These are phyloP conservation scores for Centruroides vittatus DNA, from an alignment of 1,140 invertebrate species.

Conservation along the genomic window DNA sequence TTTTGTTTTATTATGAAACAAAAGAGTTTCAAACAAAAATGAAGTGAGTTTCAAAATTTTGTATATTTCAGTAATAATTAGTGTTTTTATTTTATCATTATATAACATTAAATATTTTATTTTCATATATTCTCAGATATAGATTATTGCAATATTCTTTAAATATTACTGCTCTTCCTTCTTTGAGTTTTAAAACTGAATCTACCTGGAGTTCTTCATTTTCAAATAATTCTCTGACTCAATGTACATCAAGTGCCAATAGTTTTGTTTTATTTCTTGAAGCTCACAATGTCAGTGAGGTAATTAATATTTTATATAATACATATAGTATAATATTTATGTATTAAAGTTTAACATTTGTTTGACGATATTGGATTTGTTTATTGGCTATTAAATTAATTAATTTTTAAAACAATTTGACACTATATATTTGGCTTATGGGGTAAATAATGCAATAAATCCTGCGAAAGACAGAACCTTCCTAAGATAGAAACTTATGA, in stretches of 20 bases:
- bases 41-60: constrained; percentile 1
- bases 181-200: constrained; percentile 5
- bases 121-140: not conserved
- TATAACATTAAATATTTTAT: too few species aligned
- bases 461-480: too few species aligned
- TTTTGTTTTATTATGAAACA: constrained; percentile 59
- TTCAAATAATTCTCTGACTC: constrained; percentile 6
- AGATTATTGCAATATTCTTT: constrained; percentile 9
- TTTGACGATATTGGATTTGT: too few species aligned
- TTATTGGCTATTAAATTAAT: too few species aligned
- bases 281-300: not conserved
- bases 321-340: too few species aligned
- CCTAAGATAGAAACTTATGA: too few species aligned
- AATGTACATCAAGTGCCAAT: constrained; percentile 9
- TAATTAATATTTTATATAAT: not conserved
- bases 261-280: constrained; percentile 8
- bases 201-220: constrained; percentile 11
- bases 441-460: too few species aligned
- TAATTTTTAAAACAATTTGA: too few species aligned
- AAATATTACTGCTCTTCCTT: constrained; percentile 4
- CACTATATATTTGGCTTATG: too few species aligned
- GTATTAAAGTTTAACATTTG: too few species aligned
- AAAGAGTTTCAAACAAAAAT: constrained; percentile 12
- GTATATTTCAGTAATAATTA: too few species aligned
- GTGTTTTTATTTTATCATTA: too few species aligned